Evolutionary conservation across 2,888 invertebrate species (phyloP).

Genomic region (Sinhomidia bicolor): DNA sequence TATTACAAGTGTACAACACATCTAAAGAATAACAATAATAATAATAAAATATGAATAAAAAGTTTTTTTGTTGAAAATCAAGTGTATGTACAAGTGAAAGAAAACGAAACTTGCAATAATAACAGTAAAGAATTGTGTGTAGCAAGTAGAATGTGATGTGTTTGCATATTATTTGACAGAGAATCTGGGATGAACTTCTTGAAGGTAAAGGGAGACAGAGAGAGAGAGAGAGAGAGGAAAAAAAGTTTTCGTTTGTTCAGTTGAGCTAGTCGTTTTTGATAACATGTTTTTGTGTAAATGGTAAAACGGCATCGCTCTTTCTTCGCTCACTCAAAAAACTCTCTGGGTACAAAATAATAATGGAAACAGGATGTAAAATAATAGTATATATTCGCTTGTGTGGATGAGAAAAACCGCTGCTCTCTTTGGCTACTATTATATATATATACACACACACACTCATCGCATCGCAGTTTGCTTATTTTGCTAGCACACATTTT

Average conservation of each 20-base stretch:
- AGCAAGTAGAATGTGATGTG: not conserved
- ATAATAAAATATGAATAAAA: not conserved
- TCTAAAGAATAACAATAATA: not conserved
- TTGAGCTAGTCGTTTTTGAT: not conserved
- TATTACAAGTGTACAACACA: not conserved
- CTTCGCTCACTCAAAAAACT: not conserved
- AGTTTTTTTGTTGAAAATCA: not conserved
- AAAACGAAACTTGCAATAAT: slow-evolving; percentile 32
- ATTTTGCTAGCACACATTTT: no score
- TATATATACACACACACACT: no score
- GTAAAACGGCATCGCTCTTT: not conserved
- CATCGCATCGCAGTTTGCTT: no score
- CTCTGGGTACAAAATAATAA: not conserved
- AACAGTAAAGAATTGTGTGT: slow-evolving; percentile 11
- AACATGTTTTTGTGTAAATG: not conserved
- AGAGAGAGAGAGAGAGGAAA: no score
- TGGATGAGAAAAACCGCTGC: not conserved
- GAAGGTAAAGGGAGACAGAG: no score
- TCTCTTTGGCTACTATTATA: not conserved
- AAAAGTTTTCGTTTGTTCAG: slow-evolving; percentile 1
- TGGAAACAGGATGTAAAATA: slow-evolving; percentile 62
- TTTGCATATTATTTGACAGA: not conserved
- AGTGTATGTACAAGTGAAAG: slow-evolving; percentile 38
- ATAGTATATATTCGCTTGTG: not conserved
- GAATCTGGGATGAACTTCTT: slow-evolving; percentile 25